These are phyloP conservation scores for Habropoda laboriosa DNA, from an alignment of 1,140 invertebrate genomes.

Conservation along the genomic window DNA sequence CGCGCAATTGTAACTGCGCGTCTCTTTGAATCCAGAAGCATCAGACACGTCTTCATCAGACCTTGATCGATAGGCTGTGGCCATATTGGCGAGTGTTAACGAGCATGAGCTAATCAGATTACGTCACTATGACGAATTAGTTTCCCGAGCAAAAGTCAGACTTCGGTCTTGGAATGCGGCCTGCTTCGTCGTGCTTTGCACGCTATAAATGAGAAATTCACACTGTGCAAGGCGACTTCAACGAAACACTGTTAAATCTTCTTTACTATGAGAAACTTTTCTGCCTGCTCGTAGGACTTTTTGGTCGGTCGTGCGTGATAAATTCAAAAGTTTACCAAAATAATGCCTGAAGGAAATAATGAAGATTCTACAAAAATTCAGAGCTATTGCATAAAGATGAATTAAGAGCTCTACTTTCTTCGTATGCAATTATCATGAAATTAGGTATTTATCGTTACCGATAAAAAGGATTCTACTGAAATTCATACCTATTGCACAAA, in stretches of 20 bases:
- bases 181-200: not conserved
- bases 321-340: no score
- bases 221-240: not conserved
- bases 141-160: slow-evolving; percentile 50
- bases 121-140: slow-evolving; percentile 66
- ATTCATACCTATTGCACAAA: no score
- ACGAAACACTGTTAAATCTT: not conserved
- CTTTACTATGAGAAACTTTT: no score
- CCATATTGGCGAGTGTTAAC: slow-evolving; percentile 43
- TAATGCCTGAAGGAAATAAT: no score
- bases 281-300: no score
- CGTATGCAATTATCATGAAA: no score
- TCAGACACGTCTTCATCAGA: slow-evolving; percentile 26
- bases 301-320: no score
- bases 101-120: slow-evolving; percentile 62
- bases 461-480: no score
- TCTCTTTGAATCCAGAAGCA: not conserved
- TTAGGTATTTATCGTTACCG: no score
- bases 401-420: no score
- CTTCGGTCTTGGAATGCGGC: slow-evolving; percentile 41
- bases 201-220: not conserved
- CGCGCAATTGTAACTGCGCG: not conserved
- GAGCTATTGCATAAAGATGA: no score
- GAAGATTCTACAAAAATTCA: no score
- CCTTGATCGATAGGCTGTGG: slow-evolving; percentile 45